Evolutionary conservation across 2,888 invertebrate genomes (phyloP), one percentile per base, ranked within the genome.

Genomic region (Tetramorium bicarinatum): DNA sequence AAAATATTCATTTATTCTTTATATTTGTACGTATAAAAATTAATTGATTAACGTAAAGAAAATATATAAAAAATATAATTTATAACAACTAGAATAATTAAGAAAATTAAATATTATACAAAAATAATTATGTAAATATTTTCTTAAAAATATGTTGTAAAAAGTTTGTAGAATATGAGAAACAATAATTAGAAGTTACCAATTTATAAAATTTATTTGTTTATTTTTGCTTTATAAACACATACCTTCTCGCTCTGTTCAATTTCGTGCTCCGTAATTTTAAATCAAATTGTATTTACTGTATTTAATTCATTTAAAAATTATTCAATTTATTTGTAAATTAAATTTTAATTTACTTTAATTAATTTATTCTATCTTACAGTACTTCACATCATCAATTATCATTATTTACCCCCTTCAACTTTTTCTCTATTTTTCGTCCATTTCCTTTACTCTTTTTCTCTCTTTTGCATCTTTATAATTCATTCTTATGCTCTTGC

Each of bases 401-500:
- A 54, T 47, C 9, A 49, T 64, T 64, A 34, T 81, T 81, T 81
- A 59, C 7, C 25, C 3, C 4, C 6, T 62, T 52, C 9, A 67
- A 77, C 11, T 21, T 56, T n/a, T 69, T 56, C 29, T 38, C 8
- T 74, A 15, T 29, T 9, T 54, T 15, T 59, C 18, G 2, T 21
- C 7, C n/a, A 3, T 3, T n/a, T 41, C 8, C 3, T 18, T 52
- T 9, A 0, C 8, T 18, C 13, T 59, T n/a, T 54, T 18, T 44
- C 18, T 15, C 18, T 13, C 11, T 21, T 0, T 7, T 13, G 29
- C 15, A 3, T 77, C 47, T 79, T 38, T 71, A 71, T 47, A 71
- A 71, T 79, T 71, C 18, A 71, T 79, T 18, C 38, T 79, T 79
- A 34, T 13, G 47, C 18, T 47, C 34, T 79, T 44, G 21, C 59